Base-by-base conservation (phyloP, 2,113 vertebrate species). In the Larimichthys polyactis region DNA sequence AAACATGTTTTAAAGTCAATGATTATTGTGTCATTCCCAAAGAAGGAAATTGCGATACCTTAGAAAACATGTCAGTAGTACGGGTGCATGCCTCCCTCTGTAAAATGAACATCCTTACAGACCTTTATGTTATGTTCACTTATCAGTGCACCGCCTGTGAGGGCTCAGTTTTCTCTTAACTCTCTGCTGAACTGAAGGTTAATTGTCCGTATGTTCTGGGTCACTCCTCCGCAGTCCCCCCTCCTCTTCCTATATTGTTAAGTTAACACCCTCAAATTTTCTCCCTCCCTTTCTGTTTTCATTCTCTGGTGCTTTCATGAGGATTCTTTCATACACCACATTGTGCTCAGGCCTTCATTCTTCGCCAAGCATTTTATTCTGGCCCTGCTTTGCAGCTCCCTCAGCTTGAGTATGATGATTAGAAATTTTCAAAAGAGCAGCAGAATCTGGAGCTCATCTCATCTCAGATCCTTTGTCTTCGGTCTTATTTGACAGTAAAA, bases 371-470 rank as follows among this genome's bases (percentile, higher is more conserved):
- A 48, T 82, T 79, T 76, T 52, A 76, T 69, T 62, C 36, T 2
- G 2, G 58, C 54, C 24, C 43, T 54, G 54, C 51, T 71, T 22
- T 60, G 22, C 48, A 22, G 36, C 63, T 71, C 52, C 65, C 60
- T 69, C 16, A 2, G 63, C 69, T 16, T 17, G 29, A 24, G 40
- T 14, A 15, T 29, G 67, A 84, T 80, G 72, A 86, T 81, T 69
- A 67, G 67, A 90, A 32, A 65, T 66, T 32, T 79, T 74, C 44
- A 62, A 79, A 84, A 54, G 64, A 59, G 55, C 19, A 0, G 3
- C 36, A 80, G 43, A 65, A 69, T 78, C n/a, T 66, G 70, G 24
- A 81, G 75, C 79, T 80, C 79, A 85, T 89, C 73, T 83, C 79
- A 75, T 75, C 75, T 82, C 32, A 46, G 49, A 71, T 67, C 44